Conservation (phyloP, 92 coral and sea anemone species). For the Parazoanthus swiftii region DNA sequence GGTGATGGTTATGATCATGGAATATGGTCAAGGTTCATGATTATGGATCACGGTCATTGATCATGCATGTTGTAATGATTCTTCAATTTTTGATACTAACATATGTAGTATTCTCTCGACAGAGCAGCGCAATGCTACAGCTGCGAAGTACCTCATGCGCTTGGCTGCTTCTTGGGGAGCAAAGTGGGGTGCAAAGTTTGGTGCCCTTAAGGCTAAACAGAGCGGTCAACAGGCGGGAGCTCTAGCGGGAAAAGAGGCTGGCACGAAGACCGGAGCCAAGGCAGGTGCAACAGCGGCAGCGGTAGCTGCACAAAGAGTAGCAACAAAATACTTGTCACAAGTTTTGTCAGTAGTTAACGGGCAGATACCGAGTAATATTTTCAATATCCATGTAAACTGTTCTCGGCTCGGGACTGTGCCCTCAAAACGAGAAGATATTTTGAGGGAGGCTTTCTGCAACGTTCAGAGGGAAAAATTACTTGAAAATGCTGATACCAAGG, state of each 20-base stretch:
- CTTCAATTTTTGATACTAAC: not conserved
- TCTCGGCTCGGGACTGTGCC: constrained; percentile 14
- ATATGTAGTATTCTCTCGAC: not conserved
- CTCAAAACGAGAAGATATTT: constrained; percentile 33
- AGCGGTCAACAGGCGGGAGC: constrained; percentile 35
- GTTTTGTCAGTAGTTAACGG: constrained; percentile 22
- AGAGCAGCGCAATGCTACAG: constrained; percentile 29
- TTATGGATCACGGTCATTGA: too few species aligned
- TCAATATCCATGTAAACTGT: constrained; percentile 36
- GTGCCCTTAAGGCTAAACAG: constrained; percentile 23
- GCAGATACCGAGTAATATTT: constrained; percentile 21
- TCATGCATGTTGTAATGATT: too few species aligned
- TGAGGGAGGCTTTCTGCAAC: constrained; percentile 37
- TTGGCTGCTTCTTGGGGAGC: constrained; percentile 30
- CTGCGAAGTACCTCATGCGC: not conserved
- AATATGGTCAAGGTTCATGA: too few species aligned
- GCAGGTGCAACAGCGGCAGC: constrained; percentile 39
- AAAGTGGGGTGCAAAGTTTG: constrained; percentile 33
- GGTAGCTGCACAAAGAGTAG: constrained; percentile 15
- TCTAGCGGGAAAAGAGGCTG: constrained; percentile 34
- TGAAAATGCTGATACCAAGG: not conserved
- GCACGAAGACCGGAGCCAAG: constrained; percentile 20
- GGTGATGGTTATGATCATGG: too few species aligned
- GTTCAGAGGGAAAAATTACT: not conserved
- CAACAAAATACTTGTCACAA: constrained; percentile 31